Evolutionary conservation across 2,797 vertebrate genomes (phyloP).

Genomic region (Pipistrellus nathusii): DNA sequence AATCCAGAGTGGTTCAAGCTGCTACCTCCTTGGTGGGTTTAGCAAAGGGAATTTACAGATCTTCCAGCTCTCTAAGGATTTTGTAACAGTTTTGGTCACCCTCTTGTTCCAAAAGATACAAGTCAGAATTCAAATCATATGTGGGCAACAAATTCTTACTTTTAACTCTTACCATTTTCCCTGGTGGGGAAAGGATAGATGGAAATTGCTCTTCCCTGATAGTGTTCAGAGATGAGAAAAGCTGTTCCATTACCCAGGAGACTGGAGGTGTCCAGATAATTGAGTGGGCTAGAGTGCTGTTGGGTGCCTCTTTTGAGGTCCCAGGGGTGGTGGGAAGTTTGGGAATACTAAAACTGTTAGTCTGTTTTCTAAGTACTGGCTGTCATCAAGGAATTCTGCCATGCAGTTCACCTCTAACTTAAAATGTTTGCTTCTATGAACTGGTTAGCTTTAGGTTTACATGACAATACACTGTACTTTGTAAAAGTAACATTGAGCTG

Average conservation of each 20-base stretch:
- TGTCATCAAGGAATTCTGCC: slow-evolving; percentile 81
- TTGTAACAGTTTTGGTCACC: slow-evolving; percentile 75
- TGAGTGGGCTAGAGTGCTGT: neutral
- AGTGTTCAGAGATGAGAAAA: slow-evolving; percentile 62
- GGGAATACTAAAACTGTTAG: neutral
- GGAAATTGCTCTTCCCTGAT: neutral
- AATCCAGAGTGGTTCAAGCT: slow-evolving; percentile 54
- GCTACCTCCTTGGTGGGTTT: slow-evolving; percentile 46
- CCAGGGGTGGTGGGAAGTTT: neutral
- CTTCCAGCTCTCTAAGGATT: slow-evolving; percentile 50
- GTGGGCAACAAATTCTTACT: slow-evolving; percentile 37
- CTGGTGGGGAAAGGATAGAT: neutral
- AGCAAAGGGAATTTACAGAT: slow-evolving; percentile 41
- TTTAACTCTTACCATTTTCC: slow-evolving; percentile 55
- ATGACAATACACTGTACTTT: slow-evolving; percentile 63
- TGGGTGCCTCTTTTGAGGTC: neutral
- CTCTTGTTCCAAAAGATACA: slow-evolving; percentile 62
- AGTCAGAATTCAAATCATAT: slow-evolving; percentile 58
- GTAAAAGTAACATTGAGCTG: slow-evolving; percentile 83
- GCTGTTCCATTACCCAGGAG: slow-evolving; percentile 69
- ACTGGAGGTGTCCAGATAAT: slow-evolving; percentile 23
- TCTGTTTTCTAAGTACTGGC: slow-evolving; percentile 74
- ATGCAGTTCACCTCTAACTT: slow-evolving; percentile 76
- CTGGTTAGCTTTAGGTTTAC: slow-evolving; percentile 72
- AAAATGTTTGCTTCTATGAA: slow-evolving; percentile 66